These are phyloP conservation scores for Batillaria attramentaria DNA, from an alignment of 1,140 invertebrate genomes.

Conservation along the genomic window DNA sequence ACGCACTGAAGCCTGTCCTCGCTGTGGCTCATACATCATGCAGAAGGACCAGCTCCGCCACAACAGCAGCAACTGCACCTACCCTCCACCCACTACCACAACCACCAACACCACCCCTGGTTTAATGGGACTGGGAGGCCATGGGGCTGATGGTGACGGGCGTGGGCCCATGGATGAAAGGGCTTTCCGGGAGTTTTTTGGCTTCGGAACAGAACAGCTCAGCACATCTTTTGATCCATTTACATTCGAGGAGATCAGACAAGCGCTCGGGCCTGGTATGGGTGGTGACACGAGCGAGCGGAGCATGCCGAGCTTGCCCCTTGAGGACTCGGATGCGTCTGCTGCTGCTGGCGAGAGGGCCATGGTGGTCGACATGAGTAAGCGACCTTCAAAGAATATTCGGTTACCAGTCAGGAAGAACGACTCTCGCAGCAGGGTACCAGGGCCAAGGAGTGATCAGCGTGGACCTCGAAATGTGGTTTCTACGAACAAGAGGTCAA, in stretches of 20 bases:
- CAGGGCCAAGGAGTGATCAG: not conserved
- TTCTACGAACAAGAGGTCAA: slow-evolving; percentile 38
- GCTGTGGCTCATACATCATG: slow-evolving; percentile 80
- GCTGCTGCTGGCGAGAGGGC: slow-evolving; percentile 1
- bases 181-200: slow-evolving; percentile 24
- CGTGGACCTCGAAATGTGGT: slow-evolving; percentile 15
- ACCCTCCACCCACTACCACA: slow-evolving; percentile 42
- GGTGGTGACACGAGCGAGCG: not conserved
- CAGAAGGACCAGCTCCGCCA: slow-evolving; percentile 78
- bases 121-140: not conserved
- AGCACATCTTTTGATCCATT: slow-evolving; percentile 6
- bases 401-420: too few relatives aligned
- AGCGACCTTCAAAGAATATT: too few relatives aligned
- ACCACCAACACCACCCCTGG: too few relatives aligned
- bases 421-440: too few relatives aligned
- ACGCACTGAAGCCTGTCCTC: slow-evolving; percentile 78
- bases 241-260: slow-evolving; percentile 11
- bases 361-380: too few relatives aligned
- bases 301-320: not conserved
- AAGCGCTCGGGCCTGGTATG: not conserved
- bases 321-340: slow-evolving; percentile 20
- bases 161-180: slow-evolving; percentile 15
- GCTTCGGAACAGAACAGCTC: not conserved
- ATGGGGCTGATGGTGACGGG: not conserved
- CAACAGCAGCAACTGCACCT: slow-evolving; percentile 75